Base-by-base conservation (phyloP, 2,797 vertebrate genomes). In the Darevskia nairensis region DNA sequence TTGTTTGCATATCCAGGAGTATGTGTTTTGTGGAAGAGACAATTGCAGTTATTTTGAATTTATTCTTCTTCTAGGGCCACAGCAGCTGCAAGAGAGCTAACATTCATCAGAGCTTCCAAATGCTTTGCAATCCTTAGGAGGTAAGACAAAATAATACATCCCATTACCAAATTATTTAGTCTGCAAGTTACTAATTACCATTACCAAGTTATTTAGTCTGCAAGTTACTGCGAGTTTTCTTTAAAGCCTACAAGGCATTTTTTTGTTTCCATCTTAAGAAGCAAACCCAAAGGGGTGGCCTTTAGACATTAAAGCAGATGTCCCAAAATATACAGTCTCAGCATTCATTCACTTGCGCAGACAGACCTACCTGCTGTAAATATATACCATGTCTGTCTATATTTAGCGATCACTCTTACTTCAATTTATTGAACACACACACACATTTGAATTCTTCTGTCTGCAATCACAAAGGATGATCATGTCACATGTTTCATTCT, bases 381-480 rank as follows among this genome's bases (percentile, higher is more conserved):
- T 91, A 77, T 0, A 32, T 55, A 91, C 92, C 91, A 90, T 92
- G 79, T 77, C 61, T 88, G 89, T 89, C 92, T 95, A 82, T 84
- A 94, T 84, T 89, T 76, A 89, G 87, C 77, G 27, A 82, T 0
- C 4, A 91, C 87, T 91, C 88, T 93, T 93, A 91, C 93, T 74
- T 95, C 87, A 93, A 91, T 81, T 89, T 82, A 88, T 80, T 90
- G 88, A 95, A 92, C 95, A 90, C 79, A 92, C 27, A 92, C 46
- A 92, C 46, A 93, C 89, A 93, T 90, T 92, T 91, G 89, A 89
- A 92, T 94, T 94, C 86, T 78, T 95, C 90, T 95, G 78, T 55
- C 13, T 84, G 76, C 89, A 90, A 92, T 90, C 88, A 94, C 77
- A 91, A 90, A 89, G 29, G 35, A 93, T 0, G 59, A 77, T 69